Evolutionary conservation across 2,113 vertebrate species (phyloP).

Genomic region (Hydrolagus affinis): DNA sequence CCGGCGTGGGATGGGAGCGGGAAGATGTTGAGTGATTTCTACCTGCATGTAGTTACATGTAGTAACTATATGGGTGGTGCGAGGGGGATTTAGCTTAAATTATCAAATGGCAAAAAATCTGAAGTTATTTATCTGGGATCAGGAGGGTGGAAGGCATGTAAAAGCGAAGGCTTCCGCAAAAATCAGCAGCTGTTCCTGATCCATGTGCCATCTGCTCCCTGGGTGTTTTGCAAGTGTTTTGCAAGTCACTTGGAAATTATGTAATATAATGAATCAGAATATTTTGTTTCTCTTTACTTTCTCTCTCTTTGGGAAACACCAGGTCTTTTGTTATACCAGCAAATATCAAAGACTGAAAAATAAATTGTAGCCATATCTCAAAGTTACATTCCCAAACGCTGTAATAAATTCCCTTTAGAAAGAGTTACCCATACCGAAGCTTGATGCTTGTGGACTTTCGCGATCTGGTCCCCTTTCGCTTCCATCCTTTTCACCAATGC

Average conservation of each 20-base stretch:
- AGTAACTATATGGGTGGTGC: too few species aligned
- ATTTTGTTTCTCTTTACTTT: neutral
- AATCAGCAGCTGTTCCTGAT: too few species aligned
- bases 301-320: neutral
- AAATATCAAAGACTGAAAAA: neutral
- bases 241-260: neutral
- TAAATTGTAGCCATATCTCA: too few species aligned
- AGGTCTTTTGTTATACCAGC: neutral
- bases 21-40: too few species aligned
- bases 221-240: neutral
- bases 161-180: too few species aligned
- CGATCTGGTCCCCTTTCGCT: slow-evolving; percentile 85
- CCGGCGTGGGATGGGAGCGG: too few species aligned
- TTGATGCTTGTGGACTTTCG: slow-evolving; percentile 72
- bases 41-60: too few species aligned
- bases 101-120: too few species aligned
- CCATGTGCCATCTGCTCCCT: neutral
- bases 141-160: too few species aligned
- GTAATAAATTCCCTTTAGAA: neutral
- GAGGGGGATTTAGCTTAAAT: too few species aligned
- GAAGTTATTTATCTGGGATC: too few species aligned
- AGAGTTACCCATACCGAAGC: slow-evolving; percentile 54
- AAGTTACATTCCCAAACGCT: too few species aligned
- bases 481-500: slow-evolving; percentile 78
- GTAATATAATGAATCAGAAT: neutral